Conservation (phyloP, 1,140 invertebrate genomes). For the Sarcophaga bullata region DNA sequence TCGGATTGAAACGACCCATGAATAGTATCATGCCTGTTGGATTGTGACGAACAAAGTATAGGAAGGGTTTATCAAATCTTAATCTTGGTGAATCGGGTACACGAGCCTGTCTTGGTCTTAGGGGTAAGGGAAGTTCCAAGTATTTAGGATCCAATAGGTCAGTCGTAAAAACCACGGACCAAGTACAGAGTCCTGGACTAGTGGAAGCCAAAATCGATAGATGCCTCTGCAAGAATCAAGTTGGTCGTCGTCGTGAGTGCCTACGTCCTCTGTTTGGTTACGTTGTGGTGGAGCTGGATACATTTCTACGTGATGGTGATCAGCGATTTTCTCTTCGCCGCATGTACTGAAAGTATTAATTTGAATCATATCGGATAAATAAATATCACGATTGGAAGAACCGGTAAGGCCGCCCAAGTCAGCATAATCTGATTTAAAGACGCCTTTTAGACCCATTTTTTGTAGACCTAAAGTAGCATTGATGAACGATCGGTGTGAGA, state of each 20-base stretch:
- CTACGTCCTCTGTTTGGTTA: slow-evolving; percentile 62
- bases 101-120: slow-evolving; percentile 76
- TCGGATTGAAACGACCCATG: slow-evolving; percentile 84
- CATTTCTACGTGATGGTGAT: slow-evolving; percentile 80
- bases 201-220: slow-evolving; percentile 56
- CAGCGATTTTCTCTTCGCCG: slow-evolving; percentile 77
- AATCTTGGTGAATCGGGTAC: slow-evolving; percentile 77
- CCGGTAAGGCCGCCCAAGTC: slow-evolving; percentile 84
- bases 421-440: slow-evolving; percentile 78
- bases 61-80: slow-evolving; percentile 84
- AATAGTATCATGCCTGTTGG: slow-evolving; percentile 86
- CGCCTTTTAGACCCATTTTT: slow-evolving; percentile 80
- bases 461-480: slow-evolving; percentile 80
- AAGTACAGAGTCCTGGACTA: slow-evolving; percentile 67
- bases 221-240: slow-evolving; percentile 55
- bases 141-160: slow-evolving; percentile 71
- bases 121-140: slow-evolving; percentile 72
- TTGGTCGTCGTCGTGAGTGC: slow-evolving; percentile 53
- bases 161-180: slow-evolving; percentile 73
- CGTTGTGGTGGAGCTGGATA: slow-evolving; percentile 75
- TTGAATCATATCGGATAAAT: slow-evolving; percentile 83
- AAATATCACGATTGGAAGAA: slow-evolving; percentile 75
- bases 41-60: slow-evolving; percentile 87
- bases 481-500: slow-evolving; percentile 82
- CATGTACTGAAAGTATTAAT: slow-evolving; percentile 81